Base-by-base conservation (phyloP, 2,888 invertebrate genomes). In the Tetragnatha montana region DNA sequence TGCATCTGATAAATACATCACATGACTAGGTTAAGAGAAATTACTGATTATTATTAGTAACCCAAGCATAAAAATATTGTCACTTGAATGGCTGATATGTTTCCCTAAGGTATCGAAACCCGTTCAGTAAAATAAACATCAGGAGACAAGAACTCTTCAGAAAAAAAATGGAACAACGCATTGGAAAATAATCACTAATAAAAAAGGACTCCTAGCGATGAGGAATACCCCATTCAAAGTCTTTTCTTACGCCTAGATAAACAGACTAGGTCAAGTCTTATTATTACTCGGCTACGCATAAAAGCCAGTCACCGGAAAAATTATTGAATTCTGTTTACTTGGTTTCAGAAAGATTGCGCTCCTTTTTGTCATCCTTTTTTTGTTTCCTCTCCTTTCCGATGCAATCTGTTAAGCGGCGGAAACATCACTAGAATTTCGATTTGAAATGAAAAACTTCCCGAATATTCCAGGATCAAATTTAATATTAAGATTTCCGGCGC, bases 301-400 rank as follows among this genome's bases (percentile, higher is more conserved):
- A 87, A 87, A 87, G 80, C n/a, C 75, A 75, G n/a, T 81, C 81
- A 69, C 81, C 75, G 81, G 87, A 81, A 81, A 87, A 87, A 69
- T 87, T 87, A 80, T 87, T 81, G 87, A 81, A 87, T 87, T 81
- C 69, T 81, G 75, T 87, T 87, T 81, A 75, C 81, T 76, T 51
- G 75, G 87, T 75, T 87, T 87, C 81, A 35, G 50, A 76, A 81
- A 70, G 81, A 76, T 81, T 49, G 49, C 75, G 8, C 49, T 70
- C 17, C 35, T 49, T 81, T 70, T 6, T 73, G 12, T 12, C 21
- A n/a, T 73, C 21, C 22, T 21, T 35, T 35, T 22, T 12, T 73
- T 50, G 21, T 73, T 71, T 81, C 50, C 50, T n/a, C n/a, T 22
- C 60, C n/a, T 21, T 8, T 49, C 68, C 14, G 17, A 49, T 86